Base-by-base conservation (phyloP, 2,113 vertebrate species). In the Malurus cyaneus region DNA sequence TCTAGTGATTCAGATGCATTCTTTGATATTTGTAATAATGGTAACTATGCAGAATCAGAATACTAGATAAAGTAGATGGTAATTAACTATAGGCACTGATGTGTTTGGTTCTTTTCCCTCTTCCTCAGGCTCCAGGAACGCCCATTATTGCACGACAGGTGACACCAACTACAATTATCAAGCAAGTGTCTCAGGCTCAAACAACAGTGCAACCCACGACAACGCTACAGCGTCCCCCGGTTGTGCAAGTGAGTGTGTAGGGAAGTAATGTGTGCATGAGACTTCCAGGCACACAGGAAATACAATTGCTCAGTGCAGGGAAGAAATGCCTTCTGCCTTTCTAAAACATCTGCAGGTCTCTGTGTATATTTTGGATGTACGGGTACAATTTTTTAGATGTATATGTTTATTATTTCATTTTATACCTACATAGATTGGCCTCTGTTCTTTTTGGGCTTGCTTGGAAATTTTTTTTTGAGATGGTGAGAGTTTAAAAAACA, bases 101-200 rank as follows among this genome's bases (percentile, higher is more conserved):
- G 6, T 54, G 16, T 52, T 47, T 44, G 8, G 11, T 74, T 56
- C 73, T 67, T 71, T 94, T 77, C 11, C 18, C 15, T 74, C 20
- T 56, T 93, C n/a, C n/a, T 14, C 94, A 99, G 99, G 98, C 98
- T 85, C 98, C 98, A 41, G 98, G 98, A 90, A 97, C 98, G 1
- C 98, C 99, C 23, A 97, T 99, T 64, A 97, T 99, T 89, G 97
- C 98, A 67, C 98, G 98, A 52, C 98, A 99, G 71, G 98, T 99
- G 92, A 98, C 98, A 82, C 98, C 99, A 67, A 98, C 98, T 67
- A 98, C 98, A 71, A 99, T 99, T 85, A 99, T 99, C 87, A 99
- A 99, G 95, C 99, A 98, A 96, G 98, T 98, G 95, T 98, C 99
- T 96, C 96, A 98, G 92, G 98, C 98, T 71, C 98, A 98, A 96